Evolutionary conservation across 1,140 invertebrate species (phyloP).

Genomic region (Drosophila carrolli): DNA sequence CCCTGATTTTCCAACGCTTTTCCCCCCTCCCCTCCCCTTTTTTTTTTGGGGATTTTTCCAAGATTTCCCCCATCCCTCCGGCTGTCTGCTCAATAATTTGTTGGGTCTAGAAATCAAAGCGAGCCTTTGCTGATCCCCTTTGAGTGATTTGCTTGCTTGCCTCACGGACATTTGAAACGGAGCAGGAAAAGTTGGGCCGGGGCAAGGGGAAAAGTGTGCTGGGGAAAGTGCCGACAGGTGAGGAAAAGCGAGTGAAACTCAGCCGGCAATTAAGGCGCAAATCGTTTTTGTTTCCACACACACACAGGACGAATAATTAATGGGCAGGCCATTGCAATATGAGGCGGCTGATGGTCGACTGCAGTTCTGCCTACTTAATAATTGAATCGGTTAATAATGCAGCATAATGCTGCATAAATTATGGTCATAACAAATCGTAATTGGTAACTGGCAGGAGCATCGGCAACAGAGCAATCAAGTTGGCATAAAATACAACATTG

Average conservation of each 20-base stretch:
- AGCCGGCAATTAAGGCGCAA: slow-evolving; percentile 47
- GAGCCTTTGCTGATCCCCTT: slow-evolving; percentile 50
- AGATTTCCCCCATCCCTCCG: not conserved
- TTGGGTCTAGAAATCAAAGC: slow-evolving; percentile 56
- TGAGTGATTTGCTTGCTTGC: slow-evolving; percentile 64
- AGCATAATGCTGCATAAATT: slow-evolving; percentile 53
- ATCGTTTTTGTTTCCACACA: slow-evolving; percentile 43
- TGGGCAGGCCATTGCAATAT: slow-evolving; percentile 14
- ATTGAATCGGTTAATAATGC: slow-evolving; percentile 62
- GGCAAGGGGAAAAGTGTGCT: not conserved
- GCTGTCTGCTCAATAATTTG: slow-evolving; percentile 54
- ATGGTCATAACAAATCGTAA: slow-evolving; percentile 42
- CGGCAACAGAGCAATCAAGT: not conserved
- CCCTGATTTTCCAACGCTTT: slow-evolving; percentile 8
- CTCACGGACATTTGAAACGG: slow-evolving; percentile 50
- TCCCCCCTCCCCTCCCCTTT: not conserved
- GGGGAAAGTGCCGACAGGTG: slow-evolving; percentile 19
- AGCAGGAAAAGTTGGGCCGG: slow-evolving; percentile 12
- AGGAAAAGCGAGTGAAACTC: slow-evolving; percentile 35
- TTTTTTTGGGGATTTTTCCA: not conserved
- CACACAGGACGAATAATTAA: slow-evolving; percentile 45
- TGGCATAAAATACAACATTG: slow-evolving; percentile 21
- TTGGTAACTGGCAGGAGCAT: slow-evolving; percentile 4
- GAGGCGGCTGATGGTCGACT: slow-evolving; percentile 2
- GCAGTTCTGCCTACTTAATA: slow-evolving; percentile 38